phyloP scores from a whole-genome alignment of 2,888 invertebrate species.

The Byasa hedistus region DNA sequence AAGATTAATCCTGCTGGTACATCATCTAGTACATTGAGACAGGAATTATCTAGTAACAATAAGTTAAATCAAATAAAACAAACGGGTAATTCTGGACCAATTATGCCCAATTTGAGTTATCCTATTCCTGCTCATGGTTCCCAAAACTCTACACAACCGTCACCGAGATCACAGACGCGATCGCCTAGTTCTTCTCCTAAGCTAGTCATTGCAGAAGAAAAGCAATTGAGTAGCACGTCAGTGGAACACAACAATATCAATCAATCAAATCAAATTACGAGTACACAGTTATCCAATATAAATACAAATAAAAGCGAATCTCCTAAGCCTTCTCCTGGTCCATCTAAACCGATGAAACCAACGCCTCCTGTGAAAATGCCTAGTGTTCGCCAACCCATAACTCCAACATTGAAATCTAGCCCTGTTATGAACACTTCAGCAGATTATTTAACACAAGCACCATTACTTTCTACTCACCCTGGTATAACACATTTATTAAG shows the following conservation, averaged over 20 bases:
- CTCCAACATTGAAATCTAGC: constrained; percentile 51
- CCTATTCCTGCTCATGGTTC: constrained; percentile 53
- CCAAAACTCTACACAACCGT: constrained; percentile 55
- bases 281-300: constrained; percentile 60
- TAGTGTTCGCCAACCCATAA: constrained; percentile 58
- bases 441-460: constrained; percentile 57
- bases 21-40: constrained; percentile 48
- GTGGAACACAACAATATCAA: constrained; percentile 58
- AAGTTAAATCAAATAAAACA: constrained; percentile 54
- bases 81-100: constrained; percentile 44
- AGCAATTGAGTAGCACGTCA: constrained; percentile 53
- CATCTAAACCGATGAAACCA: constrained; percentile 62
- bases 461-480: constrained; percentile 54
- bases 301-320: constrained; percentile 56
- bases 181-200: constrained; percentile 77
- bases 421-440: constrained; percentile 50
- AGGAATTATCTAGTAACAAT: constrained; percentile 45
- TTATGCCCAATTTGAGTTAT: constrained; percentile 53
- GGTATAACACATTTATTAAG: constrained; percentile 49
- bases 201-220: constrained; percentile 75
- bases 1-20: constrained; percentile 47
- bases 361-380: constrained; percentile 54
- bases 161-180: constrained; percentile 70
- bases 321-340: constrained; percentile 56
- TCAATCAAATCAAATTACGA: constrained; percentile 70